Percentiles rank a stretch among this genome's conserved stretches.
Evolutionary conservation across 2,113 vertebrate genomes (phyloP).

Genomic region (Leuciscus idus): DNA sequence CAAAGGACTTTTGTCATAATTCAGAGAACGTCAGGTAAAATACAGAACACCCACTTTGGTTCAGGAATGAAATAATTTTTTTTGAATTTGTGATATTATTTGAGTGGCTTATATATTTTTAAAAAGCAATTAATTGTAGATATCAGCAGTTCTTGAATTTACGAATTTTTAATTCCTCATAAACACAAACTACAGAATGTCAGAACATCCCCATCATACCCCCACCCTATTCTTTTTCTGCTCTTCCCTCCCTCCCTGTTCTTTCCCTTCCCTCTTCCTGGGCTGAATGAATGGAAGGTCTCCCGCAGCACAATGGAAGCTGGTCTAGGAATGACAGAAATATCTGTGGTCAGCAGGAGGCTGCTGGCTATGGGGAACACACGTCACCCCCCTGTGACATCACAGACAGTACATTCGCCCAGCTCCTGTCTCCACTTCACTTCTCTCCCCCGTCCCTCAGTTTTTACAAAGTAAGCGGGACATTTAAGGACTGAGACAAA

Average conservation of each 20-base stretch:
- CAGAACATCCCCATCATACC: conserved; percentile 6
- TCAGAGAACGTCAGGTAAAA: neutral
- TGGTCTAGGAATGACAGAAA: conserved; percentile 59
- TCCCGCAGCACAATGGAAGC: conserved; percentile 57
- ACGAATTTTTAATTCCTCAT: neutral
- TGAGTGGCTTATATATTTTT: neutral
- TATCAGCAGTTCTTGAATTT: neutral
- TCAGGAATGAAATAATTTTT: neutral
- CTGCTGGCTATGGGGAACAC: conserved; percentile 53
- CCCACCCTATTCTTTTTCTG: conserved; percentile 14
- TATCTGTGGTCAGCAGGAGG: conserved; percentile 61
- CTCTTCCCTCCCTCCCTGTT: conserved; percentile 9
- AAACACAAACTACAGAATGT: conserved; percentile 9
- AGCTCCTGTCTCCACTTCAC: neutral
- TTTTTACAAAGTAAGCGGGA: neutral
- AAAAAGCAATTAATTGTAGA: neutral
- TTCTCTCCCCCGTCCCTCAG: neutral
- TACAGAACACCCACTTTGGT: neutral
- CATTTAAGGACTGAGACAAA: neutral
- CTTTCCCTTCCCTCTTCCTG: conserved; percentile 53
- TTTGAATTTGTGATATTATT: neutral
- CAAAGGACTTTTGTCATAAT: neutral
- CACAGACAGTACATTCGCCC: conserved; percentile 44
- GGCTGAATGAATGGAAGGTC: conserved; percentile 56
- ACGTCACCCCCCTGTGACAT: conserved; percentile 46